A percentile compares a stretch with the other conserved stretches of the same genome.
phyloP scores from a whole-genome alignment of 2,888 invertebrate species.

The Polylopha cassiicola region DNA sequence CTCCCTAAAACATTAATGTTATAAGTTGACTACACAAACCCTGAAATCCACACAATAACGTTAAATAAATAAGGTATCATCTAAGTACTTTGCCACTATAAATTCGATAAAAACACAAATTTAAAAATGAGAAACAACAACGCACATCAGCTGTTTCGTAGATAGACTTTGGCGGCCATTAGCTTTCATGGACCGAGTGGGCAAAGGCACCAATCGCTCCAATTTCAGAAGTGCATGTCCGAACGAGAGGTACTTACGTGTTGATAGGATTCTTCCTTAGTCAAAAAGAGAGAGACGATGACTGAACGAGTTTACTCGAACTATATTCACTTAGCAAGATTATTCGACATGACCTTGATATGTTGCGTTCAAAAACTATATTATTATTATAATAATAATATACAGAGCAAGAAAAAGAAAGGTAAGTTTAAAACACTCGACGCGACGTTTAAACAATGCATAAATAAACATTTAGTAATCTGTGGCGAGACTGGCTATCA shows the following conservation, averaged over 20 bases:
- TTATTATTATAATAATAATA: background rate
- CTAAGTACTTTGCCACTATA: conserved; percentile 45
- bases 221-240: conserved; percentile 29
- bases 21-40: conserved; percentile 53
- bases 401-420: too few relatives aligned
- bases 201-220: conserved; percentile 24
- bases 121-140: conserved; percentile 49
- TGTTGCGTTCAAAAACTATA: conserved; percentile 8
- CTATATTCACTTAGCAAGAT: conserved; percentile 29
- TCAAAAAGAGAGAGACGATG: conserved; percentile 35
- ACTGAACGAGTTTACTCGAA: conserved; percentile 28
- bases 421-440: too few relatives aligned
- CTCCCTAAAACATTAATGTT: conserved; percentile 30
- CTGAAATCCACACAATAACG: conserved; percentile 61
- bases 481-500: too few relatives aligned
- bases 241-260: conserved; percentile 14
- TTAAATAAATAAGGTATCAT: conserved; percentile 59
- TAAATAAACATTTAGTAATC: background rate
- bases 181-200: conserved; percentile 50
- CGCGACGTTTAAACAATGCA: too few relatives aligned
- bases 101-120: conserved; percentile 40
- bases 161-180: conserved; percentile 67
- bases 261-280: conserved; percentile 12
- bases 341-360: conserved; percentile 52
- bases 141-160: conserved; percentile 74